Evolutionary conservation across 2,113 vertebrate species (phyloP).

Genomic region (Cavia porcellus): DNA sequence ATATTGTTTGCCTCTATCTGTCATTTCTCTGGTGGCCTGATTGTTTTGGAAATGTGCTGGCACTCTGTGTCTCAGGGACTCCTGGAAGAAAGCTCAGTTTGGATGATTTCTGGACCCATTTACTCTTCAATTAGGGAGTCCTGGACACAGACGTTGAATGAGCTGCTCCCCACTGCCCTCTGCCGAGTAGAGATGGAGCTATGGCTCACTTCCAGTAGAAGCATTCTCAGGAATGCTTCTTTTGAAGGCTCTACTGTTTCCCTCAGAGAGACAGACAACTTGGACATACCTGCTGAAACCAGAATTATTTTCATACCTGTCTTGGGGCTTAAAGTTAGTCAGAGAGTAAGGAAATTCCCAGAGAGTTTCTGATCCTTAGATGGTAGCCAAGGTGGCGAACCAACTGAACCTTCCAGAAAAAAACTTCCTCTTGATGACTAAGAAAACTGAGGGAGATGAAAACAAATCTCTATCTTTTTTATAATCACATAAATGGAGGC

Average conservation of each 20-base stretch:
- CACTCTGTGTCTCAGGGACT: constrained; percentile 47
- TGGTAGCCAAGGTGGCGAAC: background rate
- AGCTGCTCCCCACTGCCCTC: background rate
- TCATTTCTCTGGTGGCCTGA: constrained; percentile 44
- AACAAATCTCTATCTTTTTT: background rate
- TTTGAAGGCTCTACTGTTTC: background rate
- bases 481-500: background rate
- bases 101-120: constrained; percentile 70
- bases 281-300: background rate
- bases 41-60: constrained; percentile 62
- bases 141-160: constrained; percentile 1
- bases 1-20: constrained; percentile 32
- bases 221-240: background rate
- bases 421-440: background rate
- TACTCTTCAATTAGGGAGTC: constrained; percentile 61
- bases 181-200: background rate
- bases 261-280: background rate
- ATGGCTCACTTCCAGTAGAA: fast-evolving
- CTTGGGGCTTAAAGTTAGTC: background rate
- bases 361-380: constrained; percentile 58
- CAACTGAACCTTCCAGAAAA: background rate
- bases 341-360: constrained; percentile 44
- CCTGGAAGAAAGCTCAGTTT: constrained; percentile 73
- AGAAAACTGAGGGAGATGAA: background rate
- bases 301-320: constrained; percentile 25